Evolutionary conservation across 2,113 vertebrate genomes (phyloP).

Genomic region (Herpetotheres cachinnans): DNA sequence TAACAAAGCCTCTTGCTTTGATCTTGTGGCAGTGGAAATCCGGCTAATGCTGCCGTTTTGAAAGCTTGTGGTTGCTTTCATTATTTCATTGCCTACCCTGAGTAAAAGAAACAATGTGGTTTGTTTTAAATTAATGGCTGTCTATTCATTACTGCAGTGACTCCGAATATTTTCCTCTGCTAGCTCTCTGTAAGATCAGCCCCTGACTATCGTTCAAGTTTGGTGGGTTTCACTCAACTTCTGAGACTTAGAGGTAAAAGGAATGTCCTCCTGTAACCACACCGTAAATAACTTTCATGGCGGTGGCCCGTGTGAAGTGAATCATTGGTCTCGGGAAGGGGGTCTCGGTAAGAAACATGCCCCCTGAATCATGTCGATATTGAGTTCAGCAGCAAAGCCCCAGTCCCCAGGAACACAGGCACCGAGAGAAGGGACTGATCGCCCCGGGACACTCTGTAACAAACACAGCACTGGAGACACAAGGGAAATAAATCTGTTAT

Average conservation of each 20-base stretch:
- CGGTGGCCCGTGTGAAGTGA: slow-evolving; percentile 10
- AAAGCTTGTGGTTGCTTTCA: slow-evolving; percentile 58
- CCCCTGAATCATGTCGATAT: background rate
- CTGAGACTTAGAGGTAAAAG: slow-evolving; percentile 7
- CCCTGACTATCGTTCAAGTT: slow-evolving; percentile 23
- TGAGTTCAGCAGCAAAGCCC: background rate
- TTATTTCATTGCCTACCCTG: slow-evolving; percentile 47
- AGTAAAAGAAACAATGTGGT: slow-evolving; percentile 62
- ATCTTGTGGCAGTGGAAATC: slow-evolving; percentile 59
- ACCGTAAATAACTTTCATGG: slow-evolving; percentile 33
- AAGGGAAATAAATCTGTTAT: background rate
- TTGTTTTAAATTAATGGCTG: slow-evolving; percentile 61
- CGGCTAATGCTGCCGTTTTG: slow-evolving; percentile 8
- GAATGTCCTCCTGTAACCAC: slow-evolving; percentile 40
- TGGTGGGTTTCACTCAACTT: slow-evolving; percentile 20
- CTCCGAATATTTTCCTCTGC: background rate
- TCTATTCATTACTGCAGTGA: slow-evolving; percentile 37
- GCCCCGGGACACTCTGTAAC: background rate
- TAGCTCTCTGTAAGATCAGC: slow-evolving; percentile 17
- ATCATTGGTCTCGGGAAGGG: background rate
- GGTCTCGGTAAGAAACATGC: background rate
- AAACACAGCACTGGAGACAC: background rate
- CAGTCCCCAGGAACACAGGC: background rate
- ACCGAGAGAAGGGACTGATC: fast-evolving
- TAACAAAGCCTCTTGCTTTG: slow-evolving; percentile 61